phyloP scores from a whole-genome alignment of 2,113 vertebrate species.

The Illadopsis cleaveri region DNA sequence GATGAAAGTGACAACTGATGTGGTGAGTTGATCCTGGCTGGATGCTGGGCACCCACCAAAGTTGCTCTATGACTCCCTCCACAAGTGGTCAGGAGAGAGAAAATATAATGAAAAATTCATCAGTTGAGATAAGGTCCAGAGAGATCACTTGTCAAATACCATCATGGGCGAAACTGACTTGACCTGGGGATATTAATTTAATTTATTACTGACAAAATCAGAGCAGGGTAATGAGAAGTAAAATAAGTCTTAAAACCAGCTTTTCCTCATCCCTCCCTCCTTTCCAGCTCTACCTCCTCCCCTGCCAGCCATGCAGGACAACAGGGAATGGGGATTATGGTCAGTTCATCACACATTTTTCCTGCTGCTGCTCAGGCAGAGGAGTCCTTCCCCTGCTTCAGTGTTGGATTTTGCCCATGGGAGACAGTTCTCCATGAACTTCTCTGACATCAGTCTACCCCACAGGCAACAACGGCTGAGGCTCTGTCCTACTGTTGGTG shows the following conservation, averaged over 20 bases:
- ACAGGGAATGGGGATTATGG: neutral
- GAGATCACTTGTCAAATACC: neutral
- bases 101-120: neutral
- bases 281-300: neutral
- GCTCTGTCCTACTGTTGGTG: neutral
- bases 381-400: neutral
- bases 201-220: neutral
- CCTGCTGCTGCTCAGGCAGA: neutral
- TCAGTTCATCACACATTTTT: neutral
- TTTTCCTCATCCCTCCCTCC: neutral
- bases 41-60: neutral
- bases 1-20: neutral
- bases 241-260: neutral
- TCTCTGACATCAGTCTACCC: neutral
- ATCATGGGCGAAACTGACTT: neutral
- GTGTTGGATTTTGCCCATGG: neutral
- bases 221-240: neutral
- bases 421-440: neutral
- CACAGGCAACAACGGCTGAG: fast-evolving
- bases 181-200: neutral
- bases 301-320: neutral
- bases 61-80: neutral
- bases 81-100: neutral
- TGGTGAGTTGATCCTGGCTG: neutral
- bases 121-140: neutral